Percentiles rank a stretch among this genome's conserved stretches.
These are phyloP conservation scores for Clunio marinus DNA, from an alignment of 2,888 invertebrate genomes.

Conservation along the genomic window DNA sequence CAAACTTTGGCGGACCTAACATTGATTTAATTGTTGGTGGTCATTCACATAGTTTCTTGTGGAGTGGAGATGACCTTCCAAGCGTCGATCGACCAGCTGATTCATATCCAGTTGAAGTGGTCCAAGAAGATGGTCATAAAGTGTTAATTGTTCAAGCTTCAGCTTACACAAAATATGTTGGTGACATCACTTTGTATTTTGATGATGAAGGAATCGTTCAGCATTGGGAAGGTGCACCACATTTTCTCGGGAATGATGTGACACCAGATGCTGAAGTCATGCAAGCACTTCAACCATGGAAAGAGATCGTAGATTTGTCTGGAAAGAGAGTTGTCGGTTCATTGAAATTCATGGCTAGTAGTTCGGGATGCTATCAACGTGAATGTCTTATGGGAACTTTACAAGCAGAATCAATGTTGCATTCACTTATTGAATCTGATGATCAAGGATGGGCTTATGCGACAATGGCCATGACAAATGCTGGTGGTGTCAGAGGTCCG, in stretches of 20 bases:
- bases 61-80: conserved; percentile 56
- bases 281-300: conserved; percentile 59
- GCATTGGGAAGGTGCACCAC: conserved; percentile 66
- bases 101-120: conserved; percentile 67
- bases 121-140: conserved; percentile 50
- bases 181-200: conserved; percentile 68
- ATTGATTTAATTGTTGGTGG: conserved; percentile 80
- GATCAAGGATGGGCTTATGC: conserved; percentile 61
- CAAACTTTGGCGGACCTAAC: conserved; percentile 59
- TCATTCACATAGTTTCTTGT: conserved; percentile 77
- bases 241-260: conserved; percentile 61
- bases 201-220: conserved; percentile 62
- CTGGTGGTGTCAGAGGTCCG: conserved; percentile 66
- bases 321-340: conserved; percentile 58
- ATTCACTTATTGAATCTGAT: conserved; percentile 46
- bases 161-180: conserved; percentile 71
- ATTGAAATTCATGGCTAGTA: conserved; percentile 56
- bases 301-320: conserved; percentile 55
- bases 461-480: conserved; percentile 63
- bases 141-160: conserved; percentile 67
- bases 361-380: conserved; percentile 53
- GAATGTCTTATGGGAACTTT: conserved; percentile 75
- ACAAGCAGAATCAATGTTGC: conserved; percentile 63
- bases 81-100: conserved; percentile 55
- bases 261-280: conserved; percentile 61